Evolutionary conservation across 2,888 invertebrate species (phyloP), one percentile per base, ranked within the genome.

Genomic region (Drosophila ezoana): DNA sequence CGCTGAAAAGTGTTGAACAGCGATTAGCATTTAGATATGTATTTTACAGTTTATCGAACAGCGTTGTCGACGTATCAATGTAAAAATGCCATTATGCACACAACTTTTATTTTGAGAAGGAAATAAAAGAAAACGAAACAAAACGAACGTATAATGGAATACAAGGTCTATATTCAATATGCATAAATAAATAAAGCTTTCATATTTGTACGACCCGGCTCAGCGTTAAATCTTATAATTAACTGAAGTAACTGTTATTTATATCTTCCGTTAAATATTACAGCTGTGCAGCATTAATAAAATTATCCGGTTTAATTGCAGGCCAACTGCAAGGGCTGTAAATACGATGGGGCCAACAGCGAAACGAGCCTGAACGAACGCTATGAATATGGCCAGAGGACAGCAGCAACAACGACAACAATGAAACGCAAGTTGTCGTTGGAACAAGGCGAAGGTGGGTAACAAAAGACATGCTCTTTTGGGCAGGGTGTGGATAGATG

Each of bases 301-400:
- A 69, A 62, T 61, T 37, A 51, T 16, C 53, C 3, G 28, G 20
- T 14, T 53, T 49, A 56, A 45, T 86, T 89, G 20, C 75, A 92
- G 92, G 74, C 89, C 66, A 90, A 86, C 72, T 92, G 91, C 76
- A 92, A 90, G 75, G 79, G 87, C 76, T 92, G 92, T 83, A 91
- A 92, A 82, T 92, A 92, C 69, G 92, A 92, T 78, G 87, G 86
- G 59, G 87, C 92, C 54, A 88, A 86, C 67, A 89, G 85, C 33
- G 91, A 92, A 67, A 90, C 90, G 35, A 91, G 87, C 76, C 77
- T 89, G 23, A 90, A 85, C 47, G 88, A 89, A 54, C 84, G 85
- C 76, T 92, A 90, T 59, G 91, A 91, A 58, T 91, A 86, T 70
- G 77, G 81, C n/a, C 85, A 78, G 10, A 71, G 61, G 65, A 58